These are phyloP conservation scores for Hylomyscus alleni DNA, from an alignment of 2,797 vertebrate genomes.

Conservation along the genomic window DNA sequence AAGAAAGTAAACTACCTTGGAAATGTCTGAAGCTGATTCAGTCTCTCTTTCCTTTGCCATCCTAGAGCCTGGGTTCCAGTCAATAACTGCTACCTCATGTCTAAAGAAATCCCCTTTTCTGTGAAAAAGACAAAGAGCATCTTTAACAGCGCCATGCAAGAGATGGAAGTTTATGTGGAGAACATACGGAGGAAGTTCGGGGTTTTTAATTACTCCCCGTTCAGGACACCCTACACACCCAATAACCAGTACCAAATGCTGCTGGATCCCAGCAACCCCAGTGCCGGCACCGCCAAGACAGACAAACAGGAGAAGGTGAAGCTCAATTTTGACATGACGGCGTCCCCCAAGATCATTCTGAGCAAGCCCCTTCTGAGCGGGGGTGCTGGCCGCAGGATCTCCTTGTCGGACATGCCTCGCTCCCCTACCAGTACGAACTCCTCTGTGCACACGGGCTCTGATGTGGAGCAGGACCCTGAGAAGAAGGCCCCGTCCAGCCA, in stretches of 20 bases:
- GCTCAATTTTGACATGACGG: slow-evolving; percentile 97
- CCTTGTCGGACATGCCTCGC: slow-evolving; percentile 97
- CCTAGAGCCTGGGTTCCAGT: slow-evolving; percentile 98
- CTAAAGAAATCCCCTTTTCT: slow-evolving; percentile 99
- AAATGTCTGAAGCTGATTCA: slow-evolving; percentile 51
- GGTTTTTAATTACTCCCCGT: slow-evolving; percentile 99
- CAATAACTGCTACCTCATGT: slow-evolving; percentile 99
- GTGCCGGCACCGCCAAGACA: slow-evolving; percentile 94
- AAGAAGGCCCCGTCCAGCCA: slow-evolving; percentile 95
- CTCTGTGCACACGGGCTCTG: slow-evolving; percentile 98
- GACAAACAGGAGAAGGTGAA: slow-evolving; percentile 98
- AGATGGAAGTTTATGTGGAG: slow-evolving; percentile 99
- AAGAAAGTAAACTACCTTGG: slow-evolving; percentile 29
- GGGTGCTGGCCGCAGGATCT: slow-evolving; percentile 93
- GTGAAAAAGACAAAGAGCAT: slow-evolving; percentile 99
- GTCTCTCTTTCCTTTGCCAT: slow-evolving; percentile 80
- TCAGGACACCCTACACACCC: slow-evolving; percentile 97
- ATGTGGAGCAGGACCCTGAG: slow-evolving; percentile 96
- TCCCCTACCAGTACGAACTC: slow-evolving; percentile 99
- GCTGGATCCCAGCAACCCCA: slow-evolving; percentile 95
- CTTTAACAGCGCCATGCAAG: slow-evolving; percentile 99
- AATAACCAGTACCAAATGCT: slow-evolving; percentile 99
- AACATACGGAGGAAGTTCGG: slow-evolving; percentile 98
- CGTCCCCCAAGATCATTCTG: slow-evolving; percentile 97
- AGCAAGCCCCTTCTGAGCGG: slow-evolving; percentile 94